A percentile compares a stretch with the other conserved stretches of the same genome.
These are phyloP conservation scores for Gambusia holbrooki DNA, from an alignment of 2,113 vertebrate genomes.

Conservation along the genomic window DNA sequence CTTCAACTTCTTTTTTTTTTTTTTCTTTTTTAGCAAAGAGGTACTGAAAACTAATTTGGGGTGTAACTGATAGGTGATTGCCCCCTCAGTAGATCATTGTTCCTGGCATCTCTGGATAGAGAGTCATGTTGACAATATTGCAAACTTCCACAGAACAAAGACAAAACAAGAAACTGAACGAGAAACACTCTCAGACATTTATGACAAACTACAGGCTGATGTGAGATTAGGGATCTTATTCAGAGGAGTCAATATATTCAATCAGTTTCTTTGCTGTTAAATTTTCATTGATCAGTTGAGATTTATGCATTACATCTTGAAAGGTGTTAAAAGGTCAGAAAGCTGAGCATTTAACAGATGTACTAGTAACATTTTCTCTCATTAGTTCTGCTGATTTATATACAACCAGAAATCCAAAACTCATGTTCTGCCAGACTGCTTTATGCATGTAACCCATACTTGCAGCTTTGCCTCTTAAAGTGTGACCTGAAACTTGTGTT, in stretches of 20 bases:
- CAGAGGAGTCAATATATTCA: neutral
- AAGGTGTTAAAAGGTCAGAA: slow-evolving; percentile 6
- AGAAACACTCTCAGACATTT: neutral
- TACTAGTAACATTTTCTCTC: neutral
- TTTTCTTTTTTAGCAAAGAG: too few species aligned
- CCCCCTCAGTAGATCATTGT: too few species aligned
- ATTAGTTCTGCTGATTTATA: neutral
- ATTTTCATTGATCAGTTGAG: neutral
- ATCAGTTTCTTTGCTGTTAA: neutral
- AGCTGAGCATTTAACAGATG: neutral
- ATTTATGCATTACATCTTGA: neutral
- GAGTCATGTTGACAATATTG: too few species aligned
- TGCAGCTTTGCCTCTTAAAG: neutral
- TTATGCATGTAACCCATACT: neutral
- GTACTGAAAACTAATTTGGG: too few species aligned
- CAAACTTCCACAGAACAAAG: neutral
- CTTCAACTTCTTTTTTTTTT: too few species aligned
- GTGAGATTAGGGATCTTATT: neutral
- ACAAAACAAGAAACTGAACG: neutral
- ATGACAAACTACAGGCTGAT: neutral
- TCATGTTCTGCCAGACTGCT: neutral
- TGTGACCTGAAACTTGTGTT: neutral
- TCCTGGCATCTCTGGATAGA: too few species aligned
- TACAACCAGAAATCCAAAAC: neutral
- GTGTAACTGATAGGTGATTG: too few species aligned